Evolutionary conservation across 2,888 invertebrate genomes (phyloP).

Genomic region (Epinotia bilunana): DNA sequence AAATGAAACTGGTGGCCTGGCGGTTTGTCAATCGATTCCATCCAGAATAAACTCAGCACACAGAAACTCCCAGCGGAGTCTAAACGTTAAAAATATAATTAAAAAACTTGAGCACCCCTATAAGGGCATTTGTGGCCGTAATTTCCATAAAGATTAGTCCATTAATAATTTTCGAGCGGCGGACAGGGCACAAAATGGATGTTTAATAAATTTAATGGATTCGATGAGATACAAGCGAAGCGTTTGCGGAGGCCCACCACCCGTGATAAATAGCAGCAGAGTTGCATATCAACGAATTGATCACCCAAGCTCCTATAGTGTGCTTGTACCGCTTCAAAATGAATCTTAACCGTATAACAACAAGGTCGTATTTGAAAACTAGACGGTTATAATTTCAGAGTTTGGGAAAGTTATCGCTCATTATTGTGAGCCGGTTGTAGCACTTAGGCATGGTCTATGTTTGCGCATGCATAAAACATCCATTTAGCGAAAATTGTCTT

Average conservation of each 20-base stretch:
- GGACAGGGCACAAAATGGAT: slow-evolving; percentile 59
- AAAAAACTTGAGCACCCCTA: slow-evolving; percentile 43
- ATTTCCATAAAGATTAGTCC: slow-evolving; percentile 50
- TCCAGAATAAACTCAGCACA: slow-evolving; percentile 10
- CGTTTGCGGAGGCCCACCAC: slow-evolving; percentile 47
- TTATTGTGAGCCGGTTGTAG: not conserved
- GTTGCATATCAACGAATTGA: slow-evolving; percentile 55
- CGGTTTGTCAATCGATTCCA: slow-evolving; percentile 12
- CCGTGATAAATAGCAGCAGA: slow-evolving; percentile 68
- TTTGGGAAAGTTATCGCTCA: not conserved
- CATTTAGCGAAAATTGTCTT: not conserved
- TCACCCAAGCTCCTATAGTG: not conserved
- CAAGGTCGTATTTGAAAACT: not conserved
- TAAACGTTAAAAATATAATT: slow-evolving; percentile 38
- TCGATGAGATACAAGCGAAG: slow-evolving; percentile 53
- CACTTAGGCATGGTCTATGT: slow-evolving; percentile 6
- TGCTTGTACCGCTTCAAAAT: not conserved
- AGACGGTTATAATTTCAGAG: not conserved
- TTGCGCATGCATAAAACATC: not conserved
- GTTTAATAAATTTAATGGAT: slow-evolving; percentile 72
- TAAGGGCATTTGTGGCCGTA: slow-evolving; percentile 42
- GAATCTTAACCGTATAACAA: not conserved
- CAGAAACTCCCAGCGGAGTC: not conserved
- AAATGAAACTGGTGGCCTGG: not conserved
- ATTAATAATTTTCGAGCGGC: slow-evolving; percentile 56